phyloP scores from a whole-genome alignment of 2,113 vertebrate species.

The Catharus bicknelli region DNA sequence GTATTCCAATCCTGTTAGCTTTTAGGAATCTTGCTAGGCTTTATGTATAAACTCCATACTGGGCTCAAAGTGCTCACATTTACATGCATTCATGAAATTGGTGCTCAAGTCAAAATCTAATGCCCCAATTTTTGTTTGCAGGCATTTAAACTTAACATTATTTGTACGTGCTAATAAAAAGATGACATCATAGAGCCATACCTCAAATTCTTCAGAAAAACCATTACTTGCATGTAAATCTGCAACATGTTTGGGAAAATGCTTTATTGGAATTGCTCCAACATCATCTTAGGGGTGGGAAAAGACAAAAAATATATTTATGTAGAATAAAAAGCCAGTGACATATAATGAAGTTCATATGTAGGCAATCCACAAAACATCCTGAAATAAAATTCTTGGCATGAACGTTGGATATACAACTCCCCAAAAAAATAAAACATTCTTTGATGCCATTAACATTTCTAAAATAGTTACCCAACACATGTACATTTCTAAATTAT shows the following conservation, averaged over 20 bases:
- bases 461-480: neutral
- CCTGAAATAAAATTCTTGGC: conserved; percentile 27
- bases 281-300: conserved; percentile 81
- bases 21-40: neutral
- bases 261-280: conserved; percentile 83
- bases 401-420: neutral
- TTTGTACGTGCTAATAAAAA: conserved; percentile 36
- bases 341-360: neutral
- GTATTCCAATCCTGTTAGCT: neutral
- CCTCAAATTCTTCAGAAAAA: conserved; percentile 95
- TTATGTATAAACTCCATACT: neutral
- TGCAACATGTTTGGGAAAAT: conserved; percentile 90
- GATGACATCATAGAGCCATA: conserved; percentile 68
- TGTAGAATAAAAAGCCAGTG: conserved; percentile 33
- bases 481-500: neutral
- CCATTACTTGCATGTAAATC: conserved; percentile 88
- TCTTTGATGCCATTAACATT: neutral
- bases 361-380: conserved; percentile 34
- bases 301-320: conserved; percentile 53
- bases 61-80: neutral
- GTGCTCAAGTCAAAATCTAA: neutral
- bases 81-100: neutral
- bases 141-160: conserved; percentile 8
- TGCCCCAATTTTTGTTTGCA: neutral
- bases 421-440: neutral